Conservation (phyloP, 2,797 vertebrate genomes). For the Danio aesculapii region DNA sequence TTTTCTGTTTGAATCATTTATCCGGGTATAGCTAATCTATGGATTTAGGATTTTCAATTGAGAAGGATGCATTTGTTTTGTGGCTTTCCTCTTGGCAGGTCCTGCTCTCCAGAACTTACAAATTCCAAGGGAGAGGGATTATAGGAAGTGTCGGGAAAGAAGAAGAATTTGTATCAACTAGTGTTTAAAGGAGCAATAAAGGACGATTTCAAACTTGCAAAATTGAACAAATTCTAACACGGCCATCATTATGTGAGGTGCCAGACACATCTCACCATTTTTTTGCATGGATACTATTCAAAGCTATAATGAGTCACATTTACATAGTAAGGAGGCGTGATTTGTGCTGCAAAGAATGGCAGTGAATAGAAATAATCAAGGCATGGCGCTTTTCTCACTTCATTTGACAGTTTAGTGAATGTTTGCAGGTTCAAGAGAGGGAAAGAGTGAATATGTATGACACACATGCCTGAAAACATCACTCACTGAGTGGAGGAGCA, state of each 20-base stretch:
- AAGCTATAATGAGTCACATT: not conserved
- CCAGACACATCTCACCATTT: not conserved
- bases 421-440: not conserved
- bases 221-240: not conserved
- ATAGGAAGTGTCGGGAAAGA: constrained; percentile 14
- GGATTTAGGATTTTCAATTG: constrained; percentile 31
- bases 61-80: constrained; percentile 15
- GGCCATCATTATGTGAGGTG: not conserved
- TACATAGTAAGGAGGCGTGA: not conserved
- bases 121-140: constrained; percentile 19
- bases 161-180: constrained; percentile 1
- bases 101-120: constrained; percentile 9
- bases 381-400: not conserved
- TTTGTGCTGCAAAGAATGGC: constrained; percentile 3
- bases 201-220: not conserved
- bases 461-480: constrained; percentile 10
- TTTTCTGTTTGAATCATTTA: constrained; percentile 30
- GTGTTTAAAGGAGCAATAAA: constrained; percentile 5
- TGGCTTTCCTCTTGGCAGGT: constrained; percentile 24
- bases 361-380: constrained; percentile 6
- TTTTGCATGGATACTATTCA: not conserved
- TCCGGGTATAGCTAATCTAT: constrained; percentile 11
- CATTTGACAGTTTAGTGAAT: not conserved
- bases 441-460: constrained; percentile 30
- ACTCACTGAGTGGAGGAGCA: constrained; percentile 55